A percentile compares a stretch with the other conserved stretches of the same genome.
phyloP scores from a whole-genome alignment of 2,888 invertebrate genomes.

The Drosophila meridionalis region DNA sequence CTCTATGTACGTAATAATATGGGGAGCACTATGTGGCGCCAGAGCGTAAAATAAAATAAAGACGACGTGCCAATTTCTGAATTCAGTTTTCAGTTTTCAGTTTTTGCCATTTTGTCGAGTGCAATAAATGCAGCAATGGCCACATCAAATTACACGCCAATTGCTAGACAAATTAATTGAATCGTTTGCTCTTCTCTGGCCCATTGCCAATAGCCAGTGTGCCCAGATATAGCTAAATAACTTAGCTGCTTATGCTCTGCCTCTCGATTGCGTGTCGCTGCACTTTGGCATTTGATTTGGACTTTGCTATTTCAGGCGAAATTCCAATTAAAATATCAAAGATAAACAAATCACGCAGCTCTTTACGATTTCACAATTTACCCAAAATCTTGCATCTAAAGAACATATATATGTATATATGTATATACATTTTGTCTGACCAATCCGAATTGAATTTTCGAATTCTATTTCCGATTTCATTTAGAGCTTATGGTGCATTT shows the following conservation, averaged over 20 bases:
- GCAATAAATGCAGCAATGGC: slow-evolving; percentile 18
- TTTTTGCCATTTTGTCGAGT: slow-evolving; percentile 17
- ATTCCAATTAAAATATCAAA: slow-evolving; percentile 43
- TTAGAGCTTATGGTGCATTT: slow-evolving; percentile 35
- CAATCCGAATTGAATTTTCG: not conserved
- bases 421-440: not conserved
- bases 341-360: slow-evolving; percentile 34
- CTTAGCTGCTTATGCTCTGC: slow-evolving; percentile 1
- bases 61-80: slow-evolving; percentile 48
- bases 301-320: slow-evolving; percentile 37
- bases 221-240: slow-evolving; percentile 20
- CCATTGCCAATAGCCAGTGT: slow-evolving; percentile 45
- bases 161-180: slow-evolving; percentile 59
- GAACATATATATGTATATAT: too few species aligned
- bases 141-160: slow-evolving; percentile 58
- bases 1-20: slow-evolving; percentile 41
- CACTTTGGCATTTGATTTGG: slow-evolving; percentile 67
- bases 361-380: slow-evolving; percentile 23
- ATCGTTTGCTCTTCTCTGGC: slow-evolving; percentile 35
- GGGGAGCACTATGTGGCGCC: slow-evolving; percentile 39
- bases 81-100: slow-evolving; percentile 24
- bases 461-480: slow-evolving; percentile 17
- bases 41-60: not conserved
- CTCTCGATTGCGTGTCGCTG: slow-evolving; percentile 59
- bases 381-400: slow-evolving; percentile 28